A percentile compares a stretch with the other conserved stretches of the same genome.
Conservation (phyloP, 2,888 invertebrate genomes). For the Ectobius pallidus region DNA sequence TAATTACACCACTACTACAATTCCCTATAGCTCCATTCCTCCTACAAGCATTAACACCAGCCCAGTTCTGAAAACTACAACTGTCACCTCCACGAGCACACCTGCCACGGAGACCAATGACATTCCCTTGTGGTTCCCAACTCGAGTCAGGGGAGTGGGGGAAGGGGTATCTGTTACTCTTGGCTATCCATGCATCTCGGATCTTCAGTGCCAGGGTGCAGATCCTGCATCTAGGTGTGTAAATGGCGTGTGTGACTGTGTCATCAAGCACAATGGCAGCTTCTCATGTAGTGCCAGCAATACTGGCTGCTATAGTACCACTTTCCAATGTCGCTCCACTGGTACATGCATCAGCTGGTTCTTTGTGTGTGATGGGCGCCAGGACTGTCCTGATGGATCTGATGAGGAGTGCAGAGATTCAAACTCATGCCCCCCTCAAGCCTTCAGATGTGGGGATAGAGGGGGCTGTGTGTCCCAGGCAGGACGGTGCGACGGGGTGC, state of each 20-base stretch:
- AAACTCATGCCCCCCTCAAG: conserved; percentile 57
- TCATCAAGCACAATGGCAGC: conserved; percentile 59
- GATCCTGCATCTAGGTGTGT: conserved; percentile 79
- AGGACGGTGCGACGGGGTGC: conserved; percentile 79
- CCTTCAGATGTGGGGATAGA: conserved; percentile 59
- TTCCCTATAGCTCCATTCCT: no score
- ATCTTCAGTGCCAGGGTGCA: conserved; percentile 79
- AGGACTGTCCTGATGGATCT: conserved; percentile 84
- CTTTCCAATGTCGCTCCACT: conserved; percentile 86
- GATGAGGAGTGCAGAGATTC: conserved; percentile 68
- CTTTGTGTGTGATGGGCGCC: conserved; percentile 87
- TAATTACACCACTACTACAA: no score
- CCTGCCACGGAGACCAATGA: no score
- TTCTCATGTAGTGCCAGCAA: conserved; percentile 72
- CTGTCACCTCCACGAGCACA: background rate
- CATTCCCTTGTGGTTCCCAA: no score
- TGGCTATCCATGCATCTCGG: conserved; percentile 75
- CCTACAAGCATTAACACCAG: background rate
- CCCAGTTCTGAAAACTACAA: background rate
- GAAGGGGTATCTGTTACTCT: conserved; percentile 66
- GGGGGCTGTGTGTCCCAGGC: conserved; percentile 76
- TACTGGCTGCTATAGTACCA: conserved; percentile 82
- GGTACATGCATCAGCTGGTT: conserved; percentile 92
- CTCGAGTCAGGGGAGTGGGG: background rate
- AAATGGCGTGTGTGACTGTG: conserved; percentile 80